Evolutionary conservation across 2,888 invertebrate genomes (phyloP).

Genomic region (Xanthostigma xanthostigma): DNA sequence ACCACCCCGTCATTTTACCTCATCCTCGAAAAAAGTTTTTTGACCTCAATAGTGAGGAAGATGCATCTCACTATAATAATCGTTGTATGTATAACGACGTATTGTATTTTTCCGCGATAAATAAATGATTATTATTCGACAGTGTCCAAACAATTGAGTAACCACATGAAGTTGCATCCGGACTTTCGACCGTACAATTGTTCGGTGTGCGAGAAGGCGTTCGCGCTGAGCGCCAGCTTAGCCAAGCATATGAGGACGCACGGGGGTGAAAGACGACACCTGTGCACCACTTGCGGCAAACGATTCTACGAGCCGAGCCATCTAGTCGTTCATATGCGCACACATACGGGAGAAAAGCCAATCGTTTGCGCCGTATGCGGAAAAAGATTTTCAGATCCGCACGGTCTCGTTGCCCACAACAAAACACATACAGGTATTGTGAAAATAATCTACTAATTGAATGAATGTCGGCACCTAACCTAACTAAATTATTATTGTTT

Average conservation of each 20-base stretch:
- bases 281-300: conserved; percentile 24
- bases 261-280: conserved; percentile 22
- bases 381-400: conserved; percentile 22
- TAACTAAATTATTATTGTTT: too few relatives aligned
- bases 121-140: conserved; percentile 10
- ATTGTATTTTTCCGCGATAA: not conserved
- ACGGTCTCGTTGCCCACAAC: conserved; percentile 22
- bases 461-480: too few relatives aligned
- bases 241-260: conserved; percentile 23
- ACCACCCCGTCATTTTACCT: too few relatives aligned
- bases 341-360: conserved; percentile 24
- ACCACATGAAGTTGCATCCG: conserved; percentile 19
- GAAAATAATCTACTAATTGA: too few relatives aligned
- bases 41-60: too few relatives aligned
- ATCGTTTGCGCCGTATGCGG: conserved; percentile 23
- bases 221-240: conserved; percentile 18
- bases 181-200: conserved; percentile 22
- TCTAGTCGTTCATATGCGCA: conserved; percentile 22
- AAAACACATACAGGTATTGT: conserved; percentile 23
- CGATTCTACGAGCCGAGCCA: conserved; percentile 23
- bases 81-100: too few relatives aligned
- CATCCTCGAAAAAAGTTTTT: too few relatives aligned
- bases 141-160: conserved; percentile 21
- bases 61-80: too few relatives aligned
- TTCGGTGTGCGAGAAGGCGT: conserved; percentile 21